Evolutionary conservation across 1,140 invertebrate genomes (phyloP), one percentile per base, ranked within the genome.

Genomic region (Oncopeltus fasciatus): DNA sequence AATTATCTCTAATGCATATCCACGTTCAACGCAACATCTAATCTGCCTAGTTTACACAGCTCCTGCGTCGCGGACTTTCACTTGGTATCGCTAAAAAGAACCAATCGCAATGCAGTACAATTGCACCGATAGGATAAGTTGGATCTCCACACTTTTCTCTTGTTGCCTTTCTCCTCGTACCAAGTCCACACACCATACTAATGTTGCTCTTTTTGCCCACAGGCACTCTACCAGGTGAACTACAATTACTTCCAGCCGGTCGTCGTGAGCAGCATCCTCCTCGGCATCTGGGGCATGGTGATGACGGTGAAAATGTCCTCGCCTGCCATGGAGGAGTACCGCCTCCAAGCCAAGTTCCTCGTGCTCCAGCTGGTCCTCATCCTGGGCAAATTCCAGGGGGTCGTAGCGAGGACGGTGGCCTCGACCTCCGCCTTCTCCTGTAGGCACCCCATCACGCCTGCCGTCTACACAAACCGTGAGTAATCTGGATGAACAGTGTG

Each of bases 211-310:
- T n/a, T n/a, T n/a, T n/a, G n/a, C n/a, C n/a, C 78, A 59, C 72
- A 83, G 81, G 78, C 74, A 68, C 66, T 83, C 58, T 82, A 82
- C 64, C 72, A 75, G 67, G 74, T 77, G 1, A 79, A 76, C 66
- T 80, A 81, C 68, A 72, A 77, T 67, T 83, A 78, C 67, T 68
- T 82, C 53, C 80, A 82, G 70, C 78, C 79, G 1, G 70, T 83
- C 16, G 73, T 83, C 1, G 74, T 76, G 0, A 69, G 74, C 0
- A 83, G 81, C 1, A 81, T 83, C 26, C 65, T 83, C 4, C 72
- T 77, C n/a, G 81, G 81, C 2, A 73, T 83, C 18, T 83, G 81
- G 81, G 80, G 78, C 0, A 76, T 82, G 62, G 74, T 75, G 14
- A 83, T 83, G 79, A 76, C 75, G 3, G 76, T 81, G 0, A 72